phyloP scores from a whole-genome alignment of 1,140 invertebrate genomes.

The Triops cancriformis region DNA sequence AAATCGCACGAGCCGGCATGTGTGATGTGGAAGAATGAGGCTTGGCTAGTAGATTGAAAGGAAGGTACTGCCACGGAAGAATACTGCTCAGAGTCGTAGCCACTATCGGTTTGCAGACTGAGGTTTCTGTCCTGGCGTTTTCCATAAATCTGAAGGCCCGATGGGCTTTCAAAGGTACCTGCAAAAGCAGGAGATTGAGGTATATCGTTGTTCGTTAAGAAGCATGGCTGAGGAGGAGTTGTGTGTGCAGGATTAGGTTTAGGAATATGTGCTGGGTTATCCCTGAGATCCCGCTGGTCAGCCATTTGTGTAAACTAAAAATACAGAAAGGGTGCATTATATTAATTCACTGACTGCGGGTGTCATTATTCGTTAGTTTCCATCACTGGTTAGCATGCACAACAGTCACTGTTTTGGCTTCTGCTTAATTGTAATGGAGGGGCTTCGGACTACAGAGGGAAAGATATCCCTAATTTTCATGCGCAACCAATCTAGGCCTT shows the following conservation, averaged over 20 bases:
- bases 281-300: constrained; percentile 3
- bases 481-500: constrained; percentile 4
- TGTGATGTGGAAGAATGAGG: neutral
- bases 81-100: neutral
- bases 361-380: neutral
- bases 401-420: neutral
- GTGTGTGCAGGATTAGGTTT: neutral
- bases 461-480: neutral
- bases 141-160: neutral
- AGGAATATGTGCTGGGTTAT: neutral
- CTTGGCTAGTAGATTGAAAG: neutral
- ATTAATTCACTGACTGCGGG: neutral
- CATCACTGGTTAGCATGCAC: neutral
- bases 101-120: neutral
- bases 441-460: neutral
- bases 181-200: neutral
- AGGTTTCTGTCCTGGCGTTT: neutral
- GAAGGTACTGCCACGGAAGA: neutral
- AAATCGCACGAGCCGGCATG: neutral
- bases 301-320: neutral
- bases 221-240: neutral
- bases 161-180: neutral
- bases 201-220: constrained; percentile 7
- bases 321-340: neutral
- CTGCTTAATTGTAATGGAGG: neutral